Evolutionary conservation across 2,113 vertebrate genomes (phyloP).

Genomic region (Hypomesus transpacificus): DNA sequence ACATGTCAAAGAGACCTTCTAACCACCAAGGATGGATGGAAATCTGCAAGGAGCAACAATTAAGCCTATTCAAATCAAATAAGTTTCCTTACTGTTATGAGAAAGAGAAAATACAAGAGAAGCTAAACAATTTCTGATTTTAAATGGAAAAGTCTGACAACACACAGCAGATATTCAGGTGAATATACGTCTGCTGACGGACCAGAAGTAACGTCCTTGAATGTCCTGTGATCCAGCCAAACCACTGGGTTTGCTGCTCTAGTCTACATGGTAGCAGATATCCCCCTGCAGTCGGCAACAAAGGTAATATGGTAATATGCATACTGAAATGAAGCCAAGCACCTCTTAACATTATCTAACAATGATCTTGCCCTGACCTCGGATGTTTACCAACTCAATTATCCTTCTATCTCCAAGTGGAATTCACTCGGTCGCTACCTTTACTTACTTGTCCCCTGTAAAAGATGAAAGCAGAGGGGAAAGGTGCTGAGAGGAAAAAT

Average conservation of each 20-base stretch:
- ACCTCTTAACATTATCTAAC: conserved; percentile 50
- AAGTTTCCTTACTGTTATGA: too few species aligned
- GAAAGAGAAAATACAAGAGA: too few species aligned
- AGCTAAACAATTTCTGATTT: too few species aligned
- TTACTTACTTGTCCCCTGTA: conserved; percentile 58
- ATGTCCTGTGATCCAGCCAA: conserved; percentile 45
- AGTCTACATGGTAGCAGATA: conserved; percentile 53
- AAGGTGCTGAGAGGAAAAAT: conserved; percentile 56
- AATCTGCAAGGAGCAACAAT: too few species aligned
- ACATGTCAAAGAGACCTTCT: background rate
- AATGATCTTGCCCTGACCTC: conserved; percentile 68
- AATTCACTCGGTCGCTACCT: conserved; percentile 56
- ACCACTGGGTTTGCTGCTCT: conserved; percentile 44
- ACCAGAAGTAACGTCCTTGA: background rate
- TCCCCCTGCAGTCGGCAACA: conserved; percentile 46
- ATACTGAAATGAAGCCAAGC: conserved; percentile 57
- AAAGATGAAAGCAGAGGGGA: conserved; percentile 75
- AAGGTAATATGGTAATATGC: conserved; percentile 61
- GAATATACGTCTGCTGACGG: background rate
- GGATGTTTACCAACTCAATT: conserved; percentile 74
- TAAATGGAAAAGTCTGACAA: too few species aligned
- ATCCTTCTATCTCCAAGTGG: conserved; percentile 71
- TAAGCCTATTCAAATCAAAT: too few species aligned
- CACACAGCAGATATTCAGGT: too few species aligned
- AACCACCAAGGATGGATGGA: background rate